phyloP scores from a whole-genome alignment of 2,888 invertebrate genomes.

The Epinotia ramella region DNA sequence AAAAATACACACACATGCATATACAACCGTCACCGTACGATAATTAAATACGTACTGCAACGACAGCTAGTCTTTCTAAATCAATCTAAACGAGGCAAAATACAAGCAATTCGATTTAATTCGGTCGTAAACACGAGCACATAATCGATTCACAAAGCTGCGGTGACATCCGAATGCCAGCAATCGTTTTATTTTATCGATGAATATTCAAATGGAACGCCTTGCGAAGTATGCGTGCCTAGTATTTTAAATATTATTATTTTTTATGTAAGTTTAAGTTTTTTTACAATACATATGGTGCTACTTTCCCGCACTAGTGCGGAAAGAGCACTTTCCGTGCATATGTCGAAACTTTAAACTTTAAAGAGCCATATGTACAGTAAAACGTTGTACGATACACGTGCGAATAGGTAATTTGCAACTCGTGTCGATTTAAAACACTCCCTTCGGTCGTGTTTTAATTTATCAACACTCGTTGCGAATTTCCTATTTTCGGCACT shows the following conservation, averaged over 20 bases:
- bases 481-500: too few relatives aligned
- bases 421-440: too few relatives aligned
- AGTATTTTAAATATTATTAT: slow-evolving; percentile 35
- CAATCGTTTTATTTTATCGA: slow-evolving; percentile 51
- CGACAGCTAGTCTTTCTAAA: slow-evolving; percentile 42
- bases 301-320: too few relatives aligned
- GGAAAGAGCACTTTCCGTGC: too few relatives aligned
- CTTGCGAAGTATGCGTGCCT: slow-evolving; percentile 34
- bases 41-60: slow-evolving; percentile 42
- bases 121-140: slow-evolving; percentile 75
- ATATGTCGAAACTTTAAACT: too few relatives aligned
- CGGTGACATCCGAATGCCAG: slow-evolving; percentile 59
- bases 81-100: slow-evolving; percentile 48
- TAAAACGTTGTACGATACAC: too few relatives aligned
- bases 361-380: too few relatives aligned
- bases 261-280: too few relatives aligned
- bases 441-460: too few relatives aligned
- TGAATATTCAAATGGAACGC: slow-evolving; percentile 56
- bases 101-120: slow-evolving; percentile 77
- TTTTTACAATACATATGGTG: too few relatives aligned
- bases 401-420: too few relatives aligned
- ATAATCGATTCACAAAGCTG: slow-evolving; percentile 69
- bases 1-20: slow-evolving; percentile 22
- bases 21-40: slow-evolving; percentile 9
- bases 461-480: too few relatives aligned